Evolutionary conservation across 1,140 invertebrate species (phyloP).

Genomic region (Solenopsis invicta): DNA sequence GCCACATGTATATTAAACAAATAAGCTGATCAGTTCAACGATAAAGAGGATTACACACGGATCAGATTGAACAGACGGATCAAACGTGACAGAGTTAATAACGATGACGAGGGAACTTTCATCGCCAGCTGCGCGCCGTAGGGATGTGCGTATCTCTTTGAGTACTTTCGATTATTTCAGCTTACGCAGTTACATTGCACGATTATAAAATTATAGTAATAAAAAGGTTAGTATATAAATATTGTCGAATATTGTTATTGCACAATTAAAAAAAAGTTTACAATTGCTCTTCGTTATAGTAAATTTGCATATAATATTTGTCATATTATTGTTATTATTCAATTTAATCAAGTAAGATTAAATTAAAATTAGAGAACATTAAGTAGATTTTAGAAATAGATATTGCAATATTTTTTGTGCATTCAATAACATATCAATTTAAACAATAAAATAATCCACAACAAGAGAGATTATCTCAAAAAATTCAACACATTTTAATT

Average conservation of each 20-base stretch:
- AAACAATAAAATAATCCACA: neutral
- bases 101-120: slow-evolving; percentile 67
- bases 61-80: slow-evolving; percentile 54
- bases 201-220: slow-evolving; percentile 1
- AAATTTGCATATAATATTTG: neutral
- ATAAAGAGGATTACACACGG: slow-evolving; percentile 47
- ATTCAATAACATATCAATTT: neutral
- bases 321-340: neutral
- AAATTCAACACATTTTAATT: neutral
- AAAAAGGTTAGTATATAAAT: neutral
- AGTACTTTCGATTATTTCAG: slow-evolving; percentile 14
- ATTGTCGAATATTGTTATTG: slow-evolving; percentile 1
- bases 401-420: neutral
- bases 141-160: slow-evolving; percentile 44
- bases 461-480: neutral
- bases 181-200: slow-evolving; percentile 1
- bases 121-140: slow-evolving; percentile 23
- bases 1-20: slow-evolving; percentile 2
- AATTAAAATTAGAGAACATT: neutral
- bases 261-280: neutral
- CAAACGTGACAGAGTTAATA: slow-evolving; percentile 72
- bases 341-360: neutral
- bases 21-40: slow-evolving; percentile 48
- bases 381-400: neutral
- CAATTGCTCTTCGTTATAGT: neutral